Percentiles rank a stretch among this genome's conserved stretches.
These are phyloP conservation scores for Melanaphis sacchari DNA, from an alignment of 1,140 invertebrate genomes.

Conservation along the genomic window DNA sequence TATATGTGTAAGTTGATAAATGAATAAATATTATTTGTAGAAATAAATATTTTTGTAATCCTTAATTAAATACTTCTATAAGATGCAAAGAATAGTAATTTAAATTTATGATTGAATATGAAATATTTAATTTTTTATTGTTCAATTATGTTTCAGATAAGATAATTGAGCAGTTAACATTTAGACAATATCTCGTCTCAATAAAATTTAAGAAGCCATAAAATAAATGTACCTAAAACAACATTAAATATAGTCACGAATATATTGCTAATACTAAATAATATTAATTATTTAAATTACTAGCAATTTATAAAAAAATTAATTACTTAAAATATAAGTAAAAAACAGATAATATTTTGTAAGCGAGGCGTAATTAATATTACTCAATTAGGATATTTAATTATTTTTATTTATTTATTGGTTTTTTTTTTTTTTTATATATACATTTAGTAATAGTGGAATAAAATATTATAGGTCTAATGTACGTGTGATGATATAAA, in stretches of 20 bases:
- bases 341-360: not conserved
- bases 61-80: not conserved
- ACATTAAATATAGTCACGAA: not conserved
- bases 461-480: not conserved
- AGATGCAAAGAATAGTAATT: not conserved
- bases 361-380: not conserved
- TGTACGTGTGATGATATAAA: not conserved
- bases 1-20: no score
- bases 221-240: no score
- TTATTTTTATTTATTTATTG: not conserved
- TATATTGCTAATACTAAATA: not conserved
- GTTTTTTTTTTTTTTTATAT: not conserved
- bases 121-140: not conserved
- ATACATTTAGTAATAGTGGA: not conserved
- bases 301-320: not conserved
- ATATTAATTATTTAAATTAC: not conserved
- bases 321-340: not conserved
- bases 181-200: not conserved
- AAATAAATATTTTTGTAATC: no score
- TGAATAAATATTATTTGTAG: no score
- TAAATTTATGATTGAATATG: no score
- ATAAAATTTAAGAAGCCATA: no score
- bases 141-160: not conserved
- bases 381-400: not conserved
- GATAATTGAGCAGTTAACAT: not conserved